A percentile compares a stretch with the other conserved stretches of the same genome.
Conservation (phyloP, 1,140 invertebrate species). For the Lepidurus apus region DNA sequence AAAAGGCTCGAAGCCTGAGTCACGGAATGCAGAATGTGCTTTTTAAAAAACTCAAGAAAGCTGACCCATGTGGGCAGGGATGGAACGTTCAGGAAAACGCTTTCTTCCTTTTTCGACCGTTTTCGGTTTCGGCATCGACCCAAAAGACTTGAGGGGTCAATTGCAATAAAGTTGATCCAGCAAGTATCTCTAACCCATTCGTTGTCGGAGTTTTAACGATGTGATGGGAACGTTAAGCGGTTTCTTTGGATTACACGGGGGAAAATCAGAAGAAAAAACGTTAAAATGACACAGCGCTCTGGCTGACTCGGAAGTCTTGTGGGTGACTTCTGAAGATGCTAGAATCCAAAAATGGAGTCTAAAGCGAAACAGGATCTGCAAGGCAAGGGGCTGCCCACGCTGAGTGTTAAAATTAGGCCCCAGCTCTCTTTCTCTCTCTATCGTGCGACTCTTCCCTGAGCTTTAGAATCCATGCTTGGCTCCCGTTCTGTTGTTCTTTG, state of each 20-base stretch:
- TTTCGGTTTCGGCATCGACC: neutral
- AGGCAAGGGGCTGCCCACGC: neutral
- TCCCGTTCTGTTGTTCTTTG: neutral
- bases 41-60: neutral
- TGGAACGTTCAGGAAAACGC: neutral
- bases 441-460: neutral
- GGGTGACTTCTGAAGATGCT: neutral
- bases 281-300: neutral
- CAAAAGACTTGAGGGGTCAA: neutral
- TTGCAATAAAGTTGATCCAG: neutral
- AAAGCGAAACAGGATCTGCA: neutral
- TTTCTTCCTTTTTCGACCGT: neutral
- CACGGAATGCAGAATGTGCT: neutral
- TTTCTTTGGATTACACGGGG: no score
- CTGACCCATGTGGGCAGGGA: slow-evolving; percentile 2
- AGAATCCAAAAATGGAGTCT: slow-evolving; percentile 12
- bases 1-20: slow-evolving; percentile 11
- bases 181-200: neutral
- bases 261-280: neutral
- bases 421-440: neutral
- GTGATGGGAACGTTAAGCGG: no score
- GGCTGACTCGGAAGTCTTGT: neutral
- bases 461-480: neutral
- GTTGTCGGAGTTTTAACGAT: neutral
- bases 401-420: slow-evolving; percentile 4